Percentiles rank a stretch among this genome's conserved stretches.
Conservation (phyloP, 2,797 vertebrate genomes). For the Megaceryle alcyon region DNA sequence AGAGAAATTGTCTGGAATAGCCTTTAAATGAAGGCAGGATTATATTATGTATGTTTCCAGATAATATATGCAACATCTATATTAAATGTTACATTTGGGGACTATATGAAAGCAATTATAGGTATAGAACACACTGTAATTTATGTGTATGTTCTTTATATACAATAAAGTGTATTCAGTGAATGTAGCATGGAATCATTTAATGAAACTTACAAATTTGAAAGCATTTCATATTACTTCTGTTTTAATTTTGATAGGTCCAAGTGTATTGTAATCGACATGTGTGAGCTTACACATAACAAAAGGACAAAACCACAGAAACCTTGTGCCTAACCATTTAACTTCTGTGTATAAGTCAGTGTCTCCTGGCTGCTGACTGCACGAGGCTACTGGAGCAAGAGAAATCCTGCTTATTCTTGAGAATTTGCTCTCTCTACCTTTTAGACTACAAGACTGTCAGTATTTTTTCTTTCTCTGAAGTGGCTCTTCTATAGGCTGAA, state of each 20-base stretch:
- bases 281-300: not conserved
- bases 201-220: not conserved
- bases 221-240: not conserved
- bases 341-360: fast-evolving
- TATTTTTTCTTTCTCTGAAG: not conserved
- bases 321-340: not conserved
- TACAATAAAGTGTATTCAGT: not conserved
- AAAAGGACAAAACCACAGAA: not conserved
- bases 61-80: not conserved
- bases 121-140: not conserved
- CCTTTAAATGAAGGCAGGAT: not conserved
- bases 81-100: not conserved
- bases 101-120: not conserved
- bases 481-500: not conserved
- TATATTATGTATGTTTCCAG: not conserved
- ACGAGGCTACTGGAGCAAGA: not conserved
- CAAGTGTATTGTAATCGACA: not conserved
- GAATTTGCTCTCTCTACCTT: not conserved
- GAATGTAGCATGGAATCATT: not conserved
- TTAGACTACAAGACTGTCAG: not conserved
- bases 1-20: not conserved
- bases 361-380: not conserved
- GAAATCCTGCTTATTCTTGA: not conserved
- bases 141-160: not conserved
- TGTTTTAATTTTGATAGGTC: not conserved